Conservation (phyloP, 2,797 vertebrate species). For the Psittacula echo region DNA sequence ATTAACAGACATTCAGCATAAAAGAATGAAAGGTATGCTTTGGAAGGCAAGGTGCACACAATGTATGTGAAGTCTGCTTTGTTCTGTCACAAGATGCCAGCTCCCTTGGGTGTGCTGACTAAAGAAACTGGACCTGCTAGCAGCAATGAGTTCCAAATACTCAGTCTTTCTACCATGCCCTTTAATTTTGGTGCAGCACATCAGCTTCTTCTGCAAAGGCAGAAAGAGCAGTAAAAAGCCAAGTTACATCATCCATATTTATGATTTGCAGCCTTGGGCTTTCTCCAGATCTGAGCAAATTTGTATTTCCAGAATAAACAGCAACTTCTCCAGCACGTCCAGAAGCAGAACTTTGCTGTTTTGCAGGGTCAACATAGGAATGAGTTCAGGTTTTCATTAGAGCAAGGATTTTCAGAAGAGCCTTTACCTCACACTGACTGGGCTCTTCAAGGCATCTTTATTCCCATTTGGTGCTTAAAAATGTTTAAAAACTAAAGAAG, state of each 20-base stretch:
- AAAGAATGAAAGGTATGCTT: background rate
- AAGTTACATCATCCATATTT: slow-evolving; percentile 29
- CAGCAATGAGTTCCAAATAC: background rate
- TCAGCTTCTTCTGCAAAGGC: background rate
- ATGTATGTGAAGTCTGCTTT: background rate
- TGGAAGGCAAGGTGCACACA: background rate
- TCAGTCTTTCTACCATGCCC: background rate
- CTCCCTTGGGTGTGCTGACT: background rate
- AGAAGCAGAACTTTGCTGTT: background rate
- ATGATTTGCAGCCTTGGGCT: background rate
- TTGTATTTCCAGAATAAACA: slow-evolving; percentile 19
- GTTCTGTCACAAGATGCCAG: background rate
- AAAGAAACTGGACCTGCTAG: background rate
- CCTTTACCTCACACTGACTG: background rate
- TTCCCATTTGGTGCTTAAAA: background rate
- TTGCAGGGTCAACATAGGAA: background rate
- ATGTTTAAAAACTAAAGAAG: background rate
- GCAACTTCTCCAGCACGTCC: background rate
- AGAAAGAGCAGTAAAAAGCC: background rate
- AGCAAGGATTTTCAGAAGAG: background rate
- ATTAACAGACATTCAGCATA: background rate
- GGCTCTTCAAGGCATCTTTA: background rate
- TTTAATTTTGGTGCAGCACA: slow-evolving; percentile 4
- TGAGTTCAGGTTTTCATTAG: background rate
- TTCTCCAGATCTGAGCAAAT: background rate